These are phyloP conservation scores for Phylloscopus trochilus DNA, from an alignment of 2,113 vertebrate genomes.

Conservation along the genomic window DNA sequence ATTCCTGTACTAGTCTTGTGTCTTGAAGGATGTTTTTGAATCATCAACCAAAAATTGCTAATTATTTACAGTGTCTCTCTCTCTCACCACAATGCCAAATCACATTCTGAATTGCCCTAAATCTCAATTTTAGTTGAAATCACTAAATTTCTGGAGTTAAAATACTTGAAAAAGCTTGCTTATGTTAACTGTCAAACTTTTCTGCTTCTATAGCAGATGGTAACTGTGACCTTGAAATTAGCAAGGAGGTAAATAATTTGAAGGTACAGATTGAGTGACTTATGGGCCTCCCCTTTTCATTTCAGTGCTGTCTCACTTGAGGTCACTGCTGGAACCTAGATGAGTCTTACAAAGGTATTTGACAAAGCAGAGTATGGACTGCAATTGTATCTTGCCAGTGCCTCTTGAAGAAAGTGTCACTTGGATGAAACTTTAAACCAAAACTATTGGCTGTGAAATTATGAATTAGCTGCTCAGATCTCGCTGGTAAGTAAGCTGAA, in stretches of 20 bases:
- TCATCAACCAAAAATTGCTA: too few relatives aligned
- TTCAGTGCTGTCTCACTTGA: constrained; percentile 39
- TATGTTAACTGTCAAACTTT: neutral
- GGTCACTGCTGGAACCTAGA: constrained; percentile 27
- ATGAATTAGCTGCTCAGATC: neutral
- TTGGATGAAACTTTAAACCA: constrained; percentile 34
- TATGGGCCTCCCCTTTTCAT: constrained; percentile 45
- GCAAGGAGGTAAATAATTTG: neutral
- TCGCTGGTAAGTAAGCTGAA: neutral
- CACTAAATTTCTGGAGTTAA: neutral
- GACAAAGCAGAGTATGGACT: neutral
- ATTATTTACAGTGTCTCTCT: too few relatives aligned
- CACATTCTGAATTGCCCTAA: neutral
- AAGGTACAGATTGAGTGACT: constrained; percentile 46
- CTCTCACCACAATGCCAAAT: too few relatives aligned
- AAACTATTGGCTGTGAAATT: neutral
- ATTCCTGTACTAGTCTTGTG: too few relatives aligned
- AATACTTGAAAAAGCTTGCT: neutral
- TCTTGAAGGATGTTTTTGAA: too few relatives aligned
- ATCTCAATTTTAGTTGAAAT: neutral
- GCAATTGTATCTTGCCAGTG: neutral
- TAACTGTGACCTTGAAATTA: constrained; percentile 25
- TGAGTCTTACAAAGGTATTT: constrained; percentile 26
- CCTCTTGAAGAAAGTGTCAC: constrained; percentile 7
- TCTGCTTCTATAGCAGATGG: neutral